Conservation (phyloP, 2,888 invertebrate species). For the Pyrrhia umbra region DNA sequence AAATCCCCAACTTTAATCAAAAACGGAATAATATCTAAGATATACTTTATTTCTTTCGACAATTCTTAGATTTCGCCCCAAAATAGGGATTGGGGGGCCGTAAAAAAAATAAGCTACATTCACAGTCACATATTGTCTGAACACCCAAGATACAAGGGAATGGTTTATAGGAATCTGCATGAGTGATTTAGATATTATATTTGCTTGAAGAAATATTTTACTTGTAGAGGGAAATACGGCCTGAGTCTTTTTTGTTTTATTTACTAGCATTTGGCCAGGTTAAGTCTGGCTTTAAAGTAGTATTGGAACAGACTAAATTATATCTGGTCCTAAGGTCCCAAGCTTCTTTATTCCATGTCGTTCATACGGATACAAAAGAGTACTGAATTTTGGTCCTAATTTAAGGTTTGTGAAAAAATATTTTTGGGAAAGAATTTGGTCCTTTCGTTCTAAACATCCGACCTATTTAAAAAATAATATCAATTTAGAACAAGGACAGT, state of each 20-base stretch:
- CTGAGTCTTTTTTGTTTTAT: neutral
- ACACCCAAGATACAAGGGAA: constrained; percentile 29
- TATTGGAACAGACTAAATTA: neutral
- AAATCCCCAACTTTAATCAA: constrained; percentile 40
- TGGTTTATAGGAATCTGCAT: constrained; percentile 53
- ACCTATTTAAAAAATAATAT: constrained; percentile 48
- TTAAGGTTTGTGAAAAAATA: neutral
- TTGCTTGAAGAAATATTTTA: constrained; percentile 30
- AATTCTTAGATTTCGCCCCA: constrained; percentile 47
- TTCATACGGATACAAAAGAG: too few relatives aligned
- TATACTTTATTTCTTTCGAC: constrained; percentile 40
- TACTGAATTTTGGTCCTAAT: neutral
- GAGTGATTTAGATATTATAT: constrained; percentile 56
- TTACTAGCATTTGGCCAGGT: constrained; percentile 3
- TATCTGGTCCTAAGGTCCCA: neutral
- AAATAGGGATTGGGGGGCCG: constrained; percentile 37
- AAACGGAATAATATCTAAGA: constrained; percentile 32
- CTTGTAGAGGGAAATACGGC: constrained; percentile 11
- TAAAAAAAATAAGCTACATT: constrained; percentile 58
- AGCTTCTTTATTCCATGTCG: too few relatives aligned
- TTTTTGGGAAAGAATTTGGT: neutral
- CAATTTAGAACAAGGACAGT: constrained; percentile 37
- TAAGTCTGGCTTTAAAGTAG: neutral
- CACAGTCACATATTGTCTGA: constrained; percentile 49
- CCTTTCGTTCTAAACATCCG: constrained; percentile 8